Base-by-base conservation (phyloP, 2,888 invertebrate genomes). In the Neoascia interrupta region DNA sequence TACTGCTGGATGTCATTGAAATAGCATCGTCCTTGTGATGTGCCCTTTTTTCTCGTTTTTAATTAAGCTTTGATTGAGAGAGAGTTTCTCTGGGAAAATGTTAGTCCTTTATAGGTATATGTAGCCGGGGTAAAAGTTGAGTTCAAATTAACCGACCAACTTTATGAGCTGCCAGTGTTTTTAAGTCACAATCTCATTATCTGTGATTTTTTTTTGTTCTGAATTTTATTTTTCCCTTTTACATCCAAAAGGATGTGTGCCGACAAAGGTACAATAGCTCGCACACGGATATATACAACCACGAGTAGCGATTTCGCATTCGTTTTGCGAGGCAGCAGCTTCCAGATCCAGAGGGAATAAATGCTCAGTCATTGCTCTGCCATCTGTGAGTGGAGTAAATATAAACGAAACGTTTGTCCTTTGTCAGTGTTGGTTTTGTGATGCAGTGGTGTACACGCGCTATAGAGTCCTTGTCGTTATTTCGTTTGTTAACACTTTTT, bases 401-500 rank as follows among this genome's bases (percentile, higher is more conserved):
- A 76, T 64, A 58, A 64, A 53, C 53, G 49, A n/a, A n/a, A 64
- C 53, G 18, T 49, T 70, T 66, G 41, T 47, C 34, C 45, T 47
- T 26, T 11, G 15, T 8, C 15, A 15, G 39, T 37, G n/a, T 45
- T n/a, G 61, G 56, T 5, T 66, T 64, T 16, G 58, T 66, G 36
- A 53, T 47, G 58, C 43, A 53, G 51, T 45, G 1, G 39, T 21
- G 11, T 23, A 23, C 13, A 21, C 5, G 13, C 4, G 16, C 47
- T 8, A 5, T 10, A 28, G 43, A 43, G 56, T 49, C 64, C 45
- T 41, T 47, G 31, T 26, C 54, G 68, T 75, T 56, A 49, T 60
- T 63, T 66, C 41, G 61, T 49, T 60, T 72, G 73, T 73, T 79
- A 79, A 73, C 79, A 79, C 79, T 79, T 68, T 79, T 66, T n/a